Evolutionary conservation across 2,797 vertebrate genomes (phyloP), one percentile per base, ranked within the genome.

Genomic region (Chaunax sp.): DNA sequence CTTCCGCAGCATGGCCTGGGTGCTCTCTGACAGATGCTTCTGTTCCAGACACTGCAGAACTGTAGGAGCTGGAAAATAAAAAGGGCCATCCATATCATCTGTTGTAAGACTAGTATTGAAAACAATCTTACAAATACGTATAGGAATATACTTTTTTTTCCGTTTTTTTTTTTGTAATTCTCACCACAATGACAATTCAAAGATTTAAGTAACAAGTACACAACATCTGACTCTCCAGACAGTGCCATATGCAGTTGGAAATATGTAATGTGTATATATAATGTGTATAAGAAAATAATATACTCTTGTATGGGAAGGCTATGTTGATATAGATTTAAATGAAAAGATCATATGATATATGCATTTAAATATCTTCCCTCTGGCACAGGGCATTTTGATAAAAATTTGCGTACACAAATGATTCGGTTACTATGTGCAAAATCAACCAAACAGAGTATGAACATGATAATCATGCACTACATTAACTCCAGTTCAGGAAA

Each of bases 1-100:
- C 56, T 97, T 99, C 79, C 97, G 94, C 82, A 99, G 92, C 78
- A 90, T 93, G 61, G 95, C 95, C 84, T 97, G 92, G 69, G 81
- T 96, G 85, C 96, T 96, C 26, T 96, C 93, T 0, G 93, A 88
- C 14, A 99, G 85, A 62, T 64, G 90, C 78, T 95, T 96, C 69
- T 91, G 79, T 53, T 97, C 95, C 53, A 99, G 89, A 78, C 94
- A 94, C 64, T 88, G 87, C 1, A 98, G 92, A 13, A 99, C 94
- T 2, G 91, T 92, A 20, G 94, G 77, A 69, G 95, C 98, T 99
- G 85, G 0, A 26, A 78, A 84, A 58, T 80, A 26, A 89, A 10
- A 78, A 54, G 20, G 25, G 2, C 38, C 6, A 30, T 8, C 18
- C 69, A 72, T 14, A 61, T 25, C 16, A 62, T 46, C 20, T 59